Percentiles rank a stretch among this genome's conserved stretches.
These are phyloP conservation scores for Oophaga sylvatica DNA, from an alignment of 2,797 vertebrate genomes.

Conservation along the genomic window DNA sequence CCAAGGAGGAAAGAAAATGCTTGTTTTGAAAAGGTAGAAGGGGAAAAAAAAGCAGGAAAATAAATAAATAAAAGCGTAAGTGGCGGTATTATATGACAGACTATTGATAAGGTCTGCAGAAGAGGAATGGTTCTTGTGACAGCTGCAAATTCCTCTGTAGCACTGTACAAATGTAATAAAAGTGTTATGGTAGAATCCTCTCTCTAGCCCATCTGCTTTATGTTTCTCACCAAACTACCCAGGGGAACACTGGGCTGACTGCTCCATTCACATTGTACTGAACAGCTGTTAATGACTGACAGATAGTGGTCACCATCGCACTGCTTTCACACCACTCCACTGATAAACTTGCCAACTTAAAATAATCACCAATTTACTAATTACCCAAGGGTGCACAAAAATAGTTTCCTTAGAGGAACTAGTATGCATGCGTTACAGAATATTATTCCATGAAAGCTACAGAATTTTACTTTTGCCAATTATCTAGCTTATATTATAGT, in stretches of 20 bases:
- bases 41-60: slow-evolving; percentile 26
- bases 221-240: slow-evolving; percentile 40
- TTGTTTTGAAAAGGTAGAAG: slow-evolving; percentile 41
- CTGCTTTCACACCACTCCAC: neutral
- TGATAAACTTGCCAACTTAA: neutral
- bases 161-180: slow-evolving; percentile 41
- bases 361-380: neutral
- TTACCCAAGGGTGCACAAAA: neutral
- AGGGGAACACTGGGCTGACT: slow-evolving; percentile 32
- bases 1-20: slow-evolving; percentile 38
- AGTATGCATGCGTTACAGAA: neutral
- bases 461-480: neutral
- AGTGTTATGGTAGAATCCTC: slow-evolving; percentile 7
- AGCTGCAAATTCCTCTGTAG: slow-evolving; percentile 55
- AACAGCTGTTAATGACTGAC: slow-evolving; percentile 62
- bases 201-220: neutral
- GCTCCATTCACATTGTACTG: slow-evolving; percentile 31
- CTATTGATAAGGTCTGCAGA: slow-evolving; percentile 18
- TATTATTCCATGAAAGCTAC: neutral
- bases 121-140: slow-evolving; percentile 33
- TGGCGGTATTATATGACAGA: slow-evolving; percentile 58
- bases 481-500: neutral
- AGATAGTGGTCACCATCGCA: slow-evolving; percentile 24
- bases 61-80: slow-evolving; percentile 44
- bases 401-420: neutral